These are phyloP conservation scores for Pantherophis alleghaniensis DNA, from an alignment of 2,797 vertebrate species.

Conservation along the genomic window DNA sequence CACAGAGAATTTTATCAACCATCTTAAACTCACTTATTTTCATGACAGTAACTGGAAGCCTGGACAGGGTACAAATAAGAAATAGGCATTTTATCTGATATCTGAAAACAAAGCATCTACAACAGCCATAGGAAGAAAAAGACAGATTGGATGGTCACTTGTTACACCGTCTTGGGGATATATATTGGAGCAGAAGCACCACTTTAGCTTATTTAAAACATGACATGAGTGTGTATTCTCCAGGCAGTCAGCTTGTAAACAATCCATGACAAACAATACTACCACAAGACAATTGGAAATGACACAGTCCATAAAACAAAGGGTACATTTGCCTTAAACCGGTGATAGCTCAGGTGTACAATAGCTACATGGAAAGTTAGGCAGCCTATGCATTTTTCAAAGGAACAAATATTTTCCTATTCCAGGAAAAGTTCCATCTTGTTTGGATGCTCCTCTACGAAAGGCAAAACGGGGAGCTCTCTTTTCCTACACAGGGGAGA, in stretches of 20 bases:
- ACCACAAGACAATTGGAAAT: conserved; percentile 33
- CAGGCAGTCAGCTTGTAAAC: conserved; percentile 52
- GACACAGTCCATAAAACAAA: conserved; percentile 61
- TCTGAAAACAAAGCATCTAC: conserved; percentile 28
- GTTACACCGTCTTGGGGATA: conserved; percentile 39
- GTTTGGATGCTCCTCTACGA: conserved; percentile 17
- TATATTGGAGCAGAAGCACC: conserved; percentile 44
- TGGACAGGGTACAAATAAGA: conserved; percentile 25
- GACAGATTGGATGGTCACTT: conserved; percentile 40
- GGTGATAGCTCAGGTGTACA: conserved; percentile 20
- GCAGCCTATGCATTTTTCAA: conserved; percentile 18
- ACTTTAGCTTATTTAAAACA: conserved; percentile 51
- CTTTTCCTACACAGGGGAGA: not conserved
- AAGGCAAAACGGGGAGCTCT: not conserved
- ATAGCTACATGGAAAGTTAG: conserved; percentile 24
- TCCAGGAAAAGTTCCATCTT: accelerated
- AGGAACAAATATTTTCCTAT: not conserved
- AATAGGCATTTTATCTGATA: conserved; percentile 27
- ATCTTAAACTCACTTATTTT: not conserved
- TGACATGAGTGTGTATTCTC: conserved; percentile 32
- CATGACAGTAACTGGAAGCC: not conserved
- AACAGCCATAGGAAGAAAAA: conserved; percentile 30
- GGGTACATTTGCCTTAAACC: conserved; percentile 51
- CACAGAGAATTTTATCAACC: conserved; percentile 4
- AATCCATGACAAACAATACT: conserved; percentile 44